Conservation (phyloP, 2,888 invertebrate genomes). For the Tridacna crocea region DNA sequence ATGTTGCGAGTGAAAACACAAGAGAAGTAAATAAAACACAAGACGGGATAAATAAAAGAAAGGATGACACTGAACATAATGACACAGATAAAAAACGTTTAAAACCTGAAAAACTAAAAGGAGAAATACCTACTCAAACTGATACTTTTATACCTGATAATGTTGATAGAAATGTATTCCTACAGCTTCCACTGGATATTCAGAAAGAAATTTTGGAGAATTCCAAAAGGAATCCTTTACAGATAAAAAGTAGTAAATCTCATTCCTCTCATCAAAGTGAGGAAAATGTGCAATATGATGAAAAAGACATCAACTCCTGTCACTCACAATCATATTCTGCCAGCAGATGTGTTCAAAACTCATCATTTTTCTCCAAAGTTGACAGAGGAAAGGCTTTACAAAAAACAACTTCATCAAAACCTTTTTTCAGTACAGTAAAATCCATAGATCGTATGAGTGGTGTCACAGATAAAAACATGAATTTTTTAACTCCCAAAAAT, state of each 20-base stretch:
- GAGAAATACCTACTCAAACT: neutral
- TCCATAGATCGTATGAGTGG: neutral
- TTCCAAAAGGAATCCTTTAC: slow-evolving; percentile 29
- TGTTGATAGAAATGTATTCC: slow-evolving; percentile 70
- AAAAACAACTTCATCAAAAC: neutral
- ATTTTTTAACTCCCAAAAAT: neutral
- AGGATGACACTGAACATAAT: neutral
- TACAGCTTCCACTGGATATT: slow-evolving; percentile 68
- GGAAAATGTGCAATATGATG: neutral
- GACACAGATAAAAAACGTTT: neutral
- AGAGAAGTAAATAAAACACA: neutral
- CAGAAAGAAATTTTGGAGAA: slow-evolving; percentile 69
- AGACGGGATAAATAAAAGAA: neutral
- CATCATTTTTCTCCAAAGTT: neutral
- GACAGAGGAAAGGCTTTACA: neutral
- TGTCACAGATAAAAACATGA: neutral
- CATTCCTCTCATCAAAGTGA: neutral
- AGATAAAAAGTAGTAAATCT: neutral
- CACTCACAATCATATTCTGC: neutral
- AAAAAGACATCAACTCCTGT: neutral
- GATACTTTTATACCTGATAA: slow-evolving; percentile 39
- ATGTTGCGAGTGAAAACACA: neutral
- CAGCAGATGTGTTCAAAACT: neutral
- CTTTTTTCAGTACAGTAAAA: neutral
- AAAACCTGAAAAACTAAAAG: neutral